Conservation (phyloP, 2,797 vertebrate species). For the Rhinatrema bivittatum region DNA sequence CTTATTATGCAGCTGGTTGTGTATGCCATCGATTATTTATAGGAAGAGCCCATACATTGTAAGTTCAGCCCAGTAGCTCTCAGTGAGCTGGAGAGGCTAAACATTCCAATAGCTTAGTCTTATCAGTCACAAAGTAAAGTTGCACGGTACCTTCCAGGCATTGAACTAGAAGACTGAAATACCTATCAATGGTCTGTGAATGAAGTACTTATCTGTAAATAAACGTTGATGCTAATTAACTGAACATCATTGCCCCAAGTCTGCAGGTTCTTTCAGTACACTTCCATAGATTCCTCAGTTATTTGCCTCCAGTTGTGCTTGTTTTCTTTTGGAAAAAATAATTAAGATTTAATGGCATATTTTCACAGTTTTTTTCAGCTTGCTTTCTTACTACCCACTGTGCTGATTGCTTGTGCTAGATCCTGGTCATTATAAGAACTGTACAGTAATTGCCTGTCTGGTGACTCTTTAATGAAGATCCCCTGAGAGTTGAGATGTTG, state of each 20-base stretch:
- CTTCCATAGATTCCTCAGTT: conserved; percentile 45
- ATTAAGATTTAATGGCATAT: conserved; percentile 68
- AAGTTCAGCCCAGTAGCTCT: no score
- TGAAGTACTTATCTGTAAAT: conserved; percentile 31
- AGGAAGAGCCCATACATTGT: no score
- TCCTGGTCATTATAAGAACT: conserved; percentile 60
- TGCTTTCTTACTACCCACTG: conserved; percentile 57
- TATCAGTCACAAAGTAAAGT: no score
- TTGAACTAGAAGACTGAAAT: conserved; percentile 11
- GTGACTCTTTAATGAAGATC: conserved; percentile 61
- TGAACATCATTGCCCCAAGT: conserved; percentile 40
- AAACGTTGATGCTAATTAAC: conserved; percentile 34
- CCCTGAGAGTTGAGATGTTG: conserved; percentile 48
- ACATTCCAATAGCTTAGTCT: no score
- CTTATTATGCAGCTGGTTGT: no score
- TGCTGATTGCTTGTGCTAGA: conserved; percentile 52
- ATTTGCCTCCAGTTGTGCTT: conserved; percentile 55
- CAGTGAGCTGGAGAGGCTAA: no score
- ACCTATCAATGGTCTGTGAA: conserved; percentile 10
- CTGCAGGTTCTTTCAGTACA: conserved; percentile 42
- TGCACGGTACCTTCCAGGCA: conserved; percentile 2
- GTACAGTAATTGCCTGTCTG: conserved; percentile 65
- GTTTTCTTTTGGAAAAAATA: conserved; percentile 71
- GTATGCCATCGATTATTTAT: no score
- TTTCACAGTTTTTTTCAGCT: conserved; percentile 55